Evolutionary conservation across 2,113 vertebrate species (phyloP).

Genomic region (Neolamprologus longior): DNA sequence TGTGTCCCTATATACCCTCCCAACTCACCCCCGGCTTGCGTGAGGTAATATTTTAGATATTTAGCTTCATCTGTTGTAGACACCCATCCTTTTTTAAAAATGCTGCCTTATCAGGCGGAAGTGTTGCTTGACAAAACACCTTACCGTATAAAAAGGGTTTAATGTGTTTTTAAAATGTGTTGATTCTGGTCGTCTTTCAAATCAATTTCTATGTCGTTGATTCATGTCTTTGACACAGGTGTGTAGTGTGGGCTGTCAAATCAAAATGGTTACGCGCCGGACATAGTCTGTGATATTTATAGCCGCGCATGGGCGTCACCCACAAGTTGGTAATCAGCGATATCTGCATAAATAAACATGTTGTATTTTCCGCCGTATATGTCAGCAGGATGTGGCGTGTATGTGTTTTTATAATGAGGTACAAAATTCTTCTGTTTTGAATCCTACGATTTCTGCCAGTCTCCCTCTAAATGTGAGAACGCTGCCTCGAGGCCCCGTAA

Average conservation of each 20-base stretch:
- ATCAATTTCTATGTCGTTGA: rapidly evolving
- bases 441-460: background rate
- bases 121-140: rapidly evolving
- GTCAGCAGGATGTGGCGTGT: rapidly evolving
- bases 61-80: background rate
- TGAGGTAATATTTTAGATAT: rapidly evolving
- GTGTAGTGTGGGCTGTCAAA: background rate
- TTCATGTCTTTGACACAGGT: background rate
- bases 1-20: background rate
- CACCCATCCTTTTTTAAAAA: background rate
- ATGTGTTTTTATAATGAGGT: background rate
- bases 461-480: background rate
- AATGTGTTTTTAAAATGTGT: background rate
- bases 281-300: rapidly evolving
- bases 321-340: rapidly evolving
- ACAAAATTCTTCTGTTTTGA: rapidly evolving
- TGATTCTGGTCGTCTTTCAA: background rate
- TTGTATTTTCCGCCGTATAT: rapidly evolving
- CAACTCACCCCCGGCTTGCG: rapidly evolving
- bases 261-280: rapidly evolving
- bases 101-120: rapidly evolving
- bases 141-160: rapidly evolving
- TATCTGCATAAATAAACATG: background rate
- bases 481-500: background rate
- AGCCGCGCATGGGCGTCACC: rapidly evolving